These are phyloP conservation scores for Isaurus tuberculatus DNA, from an alignment of 92 coral and sea anemone genomes.

Conservation along the genomic window DNA sequence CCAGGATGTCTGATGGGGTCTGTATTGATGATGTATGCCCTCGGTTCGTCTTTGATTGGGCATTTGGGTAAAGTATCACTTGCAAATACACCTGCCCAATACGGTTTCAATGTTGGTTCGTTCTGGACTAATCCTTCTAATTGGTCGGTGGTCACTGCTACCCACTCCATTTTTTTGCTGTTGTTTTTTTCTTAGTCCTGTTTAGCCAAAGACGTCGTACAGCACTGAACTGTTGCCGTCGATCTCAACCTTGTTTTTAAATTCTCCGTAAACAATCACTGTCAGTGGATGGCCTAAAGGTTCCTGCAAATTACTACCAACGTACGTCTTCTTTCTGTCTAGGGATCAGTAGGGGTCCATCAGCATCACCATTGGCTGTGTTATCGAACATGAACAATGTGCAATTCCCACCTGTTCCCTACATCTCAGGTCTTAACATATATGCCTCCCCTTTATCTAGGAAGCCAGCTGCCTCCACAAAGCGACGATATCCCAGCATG, in stretches of 20 bases:
- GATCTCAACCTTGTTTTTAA: conserved; percentile 31
- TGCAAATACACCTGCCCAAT: conserved; percentile 24
- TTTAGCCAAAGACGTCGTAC: conserved; percentile 20
- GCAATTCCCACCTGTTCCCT: conserved; percentile 27
- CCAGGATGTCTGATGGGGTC: conserved; percentile 23
- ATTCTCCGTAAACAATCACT: conserved; percentile 30
- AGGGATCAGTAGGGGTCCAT: conserved; percentile 10
- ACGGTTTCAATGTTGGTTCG: background rate
- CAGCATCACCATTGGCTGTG: conserved; percentile 16
- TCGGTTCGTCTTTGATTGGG: background rate
- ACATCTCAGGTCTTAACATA: conserved; percentile 27
- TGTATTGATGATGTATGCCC: conserved; percentile 41
- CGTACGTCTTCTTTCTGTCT: conserved; percentile 2
- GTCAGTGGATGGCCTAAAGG: background rate
- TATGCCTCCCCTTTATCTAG: background rate
- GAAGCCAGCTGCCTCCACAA: conserved; percentile 11
- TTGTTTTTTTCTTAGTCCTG: background rate
- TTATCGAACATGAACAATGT: conserved; percentile 27
- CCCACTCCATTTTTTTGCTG: background rate
- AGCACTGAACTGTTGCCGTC: conserved; percentile 11
- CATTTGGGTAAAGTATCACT: background rate
- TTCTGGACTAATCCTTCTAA: background rate
- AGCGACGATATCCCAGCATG: conserved; percentile 22
- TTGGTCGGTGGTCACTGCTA: background rate
- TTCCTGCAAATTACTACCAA: background rate